Conservation (phyloP, 2,888 invertebrate species). For the Panopea generosa region DNA sequence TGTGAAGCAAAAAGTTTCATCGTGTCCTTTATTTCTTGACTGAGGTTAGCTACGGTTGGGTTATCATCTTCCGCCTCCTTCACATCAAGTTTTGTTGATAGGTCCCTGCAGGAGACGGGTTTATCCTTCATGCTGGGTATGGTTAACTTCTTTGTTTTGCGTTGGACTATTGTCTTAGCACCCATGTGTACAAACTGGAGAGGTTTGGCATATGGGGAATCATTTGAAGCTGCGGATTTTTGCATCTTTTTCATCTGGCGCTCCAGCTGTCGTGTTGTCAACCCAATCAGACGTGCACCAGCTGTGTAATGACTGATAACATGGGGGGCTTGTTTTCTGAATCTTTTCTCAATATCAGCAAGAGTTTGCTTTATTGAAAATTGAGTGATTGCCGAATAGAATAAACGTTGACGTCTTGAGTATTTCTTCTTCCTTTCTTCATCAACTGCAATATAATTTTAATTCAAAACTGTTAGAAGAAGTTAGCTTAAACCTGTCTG, state of each 20-base stretch:
- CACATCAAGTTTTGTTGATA: not conserved
- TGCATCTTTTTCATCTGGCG: slow-evolving; percentile 69
- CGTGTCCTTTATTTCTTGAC: slow-evolving; percentile 55
- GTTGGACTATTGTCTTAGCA: slow-evolving; percentile 21
- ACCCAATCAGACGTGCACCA: slow-evolving; percentile 74
- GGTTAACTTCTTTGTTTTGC: slow-evolving; percentile 14
- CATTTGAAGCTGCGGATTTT: slow-evolving; percentile 61
- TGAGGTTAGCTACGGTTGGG: slow-evolving; percentile 27
- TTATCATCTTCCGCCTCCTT: not conserved
- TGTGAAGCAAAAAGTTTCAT: slow-evolving; percentile 56
- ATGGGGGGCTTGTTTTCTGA: slow-evolving; percentile 66
- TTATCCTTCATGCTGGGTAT: not conserved
- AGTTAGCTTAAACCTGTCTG: too few relatives aligned
- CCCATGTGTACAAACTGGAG: slow-evolving; percentile 67
- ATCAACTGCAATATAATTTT: slow-evolving; percentile 25
- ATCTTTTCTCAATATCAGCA: slow-evolving; percentile 64
- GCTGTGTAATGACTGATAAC: slow-evolving; percentile 76
- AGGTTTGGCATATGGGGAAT: slow-evolving; percentile 77
- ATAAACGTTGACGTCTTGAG: slow-evolving; percentile 66
- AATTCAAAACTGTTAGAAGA: not conserved
- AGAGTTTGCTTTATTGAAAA: slow-evolving; percentile 70
- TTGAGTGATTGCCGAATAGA: slow-evolving; percentile 73
- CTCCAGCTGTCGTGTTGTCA: slow-evolving; percentile 72
- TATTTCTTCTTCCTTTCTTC: slow-evolving; percentile 50
- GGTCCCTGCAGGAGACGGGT: not conserved